These are phyloP conservation scores for Lithophane socia DNA, from an alignment of 2,888 invertebrate species.

Conservation along the genomic window DNA sequence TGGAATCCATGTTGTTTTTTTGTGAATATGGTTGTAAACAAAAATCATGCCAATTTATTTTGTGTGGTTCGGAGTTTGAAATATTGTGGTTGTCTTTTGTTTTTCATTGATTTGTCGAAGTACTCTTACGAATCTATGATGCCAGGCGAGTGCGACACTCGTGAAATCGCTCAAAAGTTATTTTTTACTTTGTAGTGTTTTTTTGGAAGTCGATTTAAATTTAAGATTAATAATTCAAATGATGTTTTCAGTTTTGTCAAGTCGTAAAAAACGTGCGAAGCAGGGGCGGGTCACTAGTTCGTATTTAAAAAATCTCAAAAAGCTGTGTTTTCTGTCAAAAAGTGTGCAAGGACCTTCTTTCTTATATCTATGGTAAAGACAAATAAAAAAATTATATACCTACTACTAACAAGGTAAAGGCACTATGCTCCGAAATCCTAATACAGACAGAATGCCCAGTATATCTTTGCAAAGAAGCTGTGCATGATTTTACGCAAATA, in stretches of 20 bases:
- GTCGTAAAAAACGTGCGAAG: too few species aligned
- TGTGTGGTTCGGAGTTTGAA: not conserved
- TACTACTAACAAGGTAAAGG: not conserved
- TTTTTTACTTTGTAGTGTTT: too few species aligned
- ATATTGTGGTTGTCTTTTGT: not conserved
- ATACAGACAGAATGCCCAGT: slow-evolving; percentile 1
- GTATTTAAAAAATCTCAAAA: not conserved
- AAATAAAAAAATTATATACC: not conserved
- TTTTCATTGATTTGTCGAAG: not conserved
- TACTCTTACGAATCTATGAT: not conserved
- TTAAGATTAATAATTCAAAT: too few species aligned
- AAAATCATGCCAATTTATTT: not conserved
- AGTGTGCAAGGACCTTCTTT: not conserved
- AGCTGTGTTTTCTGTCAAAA: not conserved
- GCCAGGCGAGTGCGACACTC: too few species aligned
- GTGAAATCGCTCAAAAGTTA: too few species aligned
- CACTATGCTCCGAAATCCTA: not conserved
- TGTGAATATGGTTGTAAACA: not conserved
- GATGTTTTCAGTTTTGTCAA: too few species aligned
- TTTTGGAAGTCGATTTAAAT: too few species aligned
- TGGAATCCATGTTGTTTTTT: not conserved
- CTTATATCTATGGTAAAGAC: not conserved
- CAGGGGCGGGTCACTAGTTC: not conserved
- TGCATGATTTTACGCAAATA: slow-evolving; percentile 21
- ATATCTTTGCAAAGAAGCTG: slow-evolving; percentile 1